Evolutionary conservation across 2,113 vertebrate species (phyloP).

Genomic region (Ceyx melanurus): DNA sequence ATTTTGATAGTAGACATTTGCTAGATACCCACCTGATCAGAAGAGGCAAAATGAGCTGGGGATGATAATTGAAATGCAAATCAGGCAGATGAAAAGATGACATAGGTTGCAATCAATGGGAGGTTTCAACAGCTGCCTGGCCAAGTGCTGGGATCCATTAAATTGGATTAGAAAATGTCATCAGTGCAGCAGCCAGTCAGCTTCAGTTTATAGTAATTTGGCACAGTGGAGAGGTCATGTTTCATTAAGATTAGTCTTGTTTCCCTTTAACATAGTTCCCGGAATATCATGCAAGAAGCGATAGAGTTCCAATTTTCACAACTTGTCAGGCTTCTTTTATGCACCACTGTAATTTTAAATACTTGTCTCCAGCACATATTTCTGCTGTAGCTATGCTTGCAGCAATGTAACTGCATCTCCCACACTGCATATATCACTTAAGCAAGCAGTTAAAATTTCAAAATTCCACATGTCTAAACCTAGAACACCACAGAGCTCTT

Average conservation of each 20-base stretch:
- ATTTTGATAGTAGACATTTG: not conserved
- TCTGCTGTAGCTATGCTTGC: not conserved
- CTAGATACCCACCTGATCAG: not conserved
- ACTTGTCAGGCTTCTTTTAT: not conserved
- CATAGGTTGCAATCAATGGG: not conserved
- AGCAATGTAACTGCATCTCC: not conserved
- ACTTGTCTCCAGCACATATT: not conserved
- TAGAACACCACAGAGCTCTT: not conserved
- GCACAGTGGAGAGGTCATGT: not conserved
- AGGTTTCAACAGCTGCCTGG: not conserved
- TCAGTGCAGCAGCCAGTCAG: not conserved
- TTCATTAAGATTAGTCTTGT: slow-evolving; percentile 5
- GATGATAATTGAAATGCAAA: not conserved
- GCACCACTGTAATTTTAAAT: not conserved
- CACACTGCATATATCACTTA: not conserved
- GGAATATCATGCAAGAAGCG: not conserved
- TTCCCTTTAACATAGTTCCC: not conserved
- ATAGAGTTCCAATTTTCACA: not conserved
- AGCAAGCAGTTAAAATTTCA: not conserved
- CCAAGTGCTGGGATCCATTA: not conserved
- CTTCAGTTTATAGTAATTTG: not conserved
- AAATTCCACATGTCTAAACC: not conserved
- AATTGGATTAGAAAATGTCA: not conserved
- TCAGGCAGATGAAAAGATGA: not conserved
- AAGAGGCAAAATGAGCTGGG: not conserved